Evolutionary conservation across 2,113 vertebrate species (phyloP), one percentile per base, ranked within the genome.

Genomic region (Opisthocomus hoazin): DNA sequence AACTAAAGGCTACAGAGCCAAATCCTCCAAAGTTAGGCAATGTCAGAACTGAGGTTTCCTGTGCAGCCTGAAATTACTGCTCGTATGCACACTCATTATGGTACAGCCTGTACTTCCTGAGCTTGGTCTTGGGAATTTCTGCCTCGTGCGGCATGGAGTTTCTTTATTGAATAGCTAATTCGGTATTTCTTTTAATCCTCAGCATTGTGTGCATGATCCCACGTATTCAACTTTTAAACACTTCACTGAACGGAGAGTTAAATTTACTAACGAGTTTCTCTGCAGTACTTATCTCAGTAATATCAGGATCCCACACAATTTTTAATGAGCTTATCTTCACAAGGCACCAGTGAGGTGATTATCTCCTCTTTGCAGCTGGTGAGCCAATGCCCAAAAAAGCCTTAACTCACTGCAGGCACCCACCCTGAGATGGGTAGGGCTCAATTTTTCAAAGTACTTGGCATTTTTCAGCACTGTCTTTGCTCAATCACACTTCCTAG

Each of bases 321-420:
- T 93, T 94, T 94, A 95, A 92, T 37, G 71, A 89, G 92, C 60
- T 95, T 95, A 94, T 96, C 90, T 90, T 90, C 71, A 87, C 66
- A 77, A 95, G 78, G 70, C 84, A 93, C 87, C 58, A 79, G 24
- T 15, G 65, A 89, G 71, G 84, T 86, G 75, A 91, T 97, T 95
- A 94, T 95, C 84, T 95, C 46, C 66, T 76, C 83, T 78, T 71
- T 60, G 65, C 90, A 95, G 79, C 85, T 95, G 88, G 56, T 64
- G 43, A 96, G 71, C 54, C 85, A 83, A 30, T 78, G 64, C 71
- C 84, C 51, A n/a, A 70, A 94, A 92, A 90, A 77, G 51, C 71
- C 84, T 90, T 91, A 84, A 78, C 85, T 96, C 79, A 12, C 81
- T 94, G 68, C 76, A 90, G 64, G 18, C 54, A 86, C 34, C 27